Evolutionary conservation across 2,888 invertebrate species (phyloP), one percentile per base, ranked within the genome.

Genomic region (Rotaria magnacalcarata): DNA sequence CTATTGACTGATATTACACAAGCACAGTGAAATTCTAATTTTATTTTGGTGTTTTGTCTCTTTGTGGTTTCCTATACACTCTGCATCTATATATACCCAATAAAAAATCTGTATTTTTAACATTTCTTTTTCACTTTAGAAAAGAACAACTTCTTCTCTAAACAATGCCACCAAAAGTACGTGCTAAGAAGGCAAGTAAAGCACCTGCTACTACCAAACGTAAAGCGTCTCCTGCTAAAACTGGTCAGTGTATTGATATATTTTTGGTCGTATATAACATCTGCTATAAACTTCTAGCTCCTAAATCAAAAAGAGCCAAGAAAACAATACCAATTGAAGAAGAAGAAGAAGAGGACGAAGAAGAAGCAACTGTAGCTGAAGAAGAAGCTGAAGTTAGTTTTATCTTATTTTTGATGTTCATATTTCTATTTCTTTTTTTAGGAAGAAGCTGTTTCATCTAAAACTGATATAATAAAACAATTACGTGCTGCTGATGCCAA

Each of bases 401-500:
- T 34, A 3, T 54, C 19, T 21, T 21, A 11, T 43, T 11, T n/a
- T 24, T 47, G 10, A 11, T 4, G 8, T 75, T 43, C 5, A n/a
- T 10, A 47, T 47, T 11, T 0, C 2, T 47, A 47, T 47, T 80
- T 47, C 34, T n/a, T n/a, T 43, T 14, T 52, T 24, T n/a, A 80
- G 80, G 41, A 41, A 41, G 47, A 52, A 84, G 52, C n/a, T 54
- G n/a, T 43, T 67, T 50, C 56, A 41, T n/a, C 67, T 16, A 86
- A 86, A 86, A 56, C 85, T 24, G 74, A 58, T 27, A 85, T 86
- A 47, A 84, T 84, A 8, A 74, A 43, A n/a, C 85, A 86, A 56
- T n/a, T 86, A 7, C 75, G 85, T 56, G 86, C 52, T 50, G 85
- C 86, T 85, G 86, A 86, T 60, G 75, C 85, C 16, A 75, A 80